Evolutionary conservation across 2,113 vertebrate genomes (phyloP).

Genomic region (Xiphophorus couchianus): DNA sequence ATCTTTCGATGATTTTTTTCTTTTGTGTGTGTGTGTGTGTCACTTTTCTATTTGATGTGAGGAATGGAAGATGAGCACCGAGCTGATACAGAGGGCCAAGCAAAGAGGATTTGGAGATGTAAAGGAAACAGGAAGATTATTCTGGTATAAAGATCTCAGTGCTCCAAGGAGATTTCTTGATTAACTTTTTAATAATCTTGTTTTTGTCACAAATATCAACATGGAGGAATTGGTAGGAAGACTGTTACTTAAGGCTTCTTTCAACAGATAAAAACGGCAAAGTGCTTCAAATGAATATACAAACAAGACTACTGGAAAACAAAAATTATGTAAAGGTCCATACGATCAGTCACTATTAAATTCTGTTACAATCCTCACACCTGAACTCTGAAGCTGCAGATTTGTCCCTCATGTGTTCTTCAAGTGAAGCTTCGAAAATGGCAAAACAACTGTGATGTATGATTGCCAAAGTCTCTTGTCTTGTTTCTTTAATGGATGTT

Average conservation of each 20-base stretch:
- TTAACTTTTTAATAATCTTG: background rate
- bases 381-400: background rate
- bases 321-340: too few species aligned
- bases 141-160: background rate
- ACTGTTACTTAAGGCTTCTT: too few species aligned
- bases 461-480: background rate
- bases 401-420: background rate
- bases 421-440: background rate
- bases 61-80: background rate
- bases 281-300: too few species aligned
- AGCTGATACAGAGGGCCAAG: background rate
- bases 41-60: background rate
- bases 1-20: background rate
- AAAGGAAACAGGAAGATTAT: background rate
- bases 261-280: too few species aligned
- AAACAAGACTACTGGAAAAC: too few species aligned
- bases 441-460: background rate
- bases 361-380: too few species aligned
- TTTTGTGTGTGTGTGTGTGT: background rate
- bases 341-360: too few species aligned
- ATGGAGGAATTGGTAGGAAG: too few species aligned
- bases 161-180: background rate
- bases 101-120: background rate
- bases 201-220: background rate
- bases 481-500: background rate